Evolutionary conservation across 2,797 vertebrate species (phyloP), one percentile per base, ranked within the genome.

Genomic region (Miichthys miiuy): DNA sequence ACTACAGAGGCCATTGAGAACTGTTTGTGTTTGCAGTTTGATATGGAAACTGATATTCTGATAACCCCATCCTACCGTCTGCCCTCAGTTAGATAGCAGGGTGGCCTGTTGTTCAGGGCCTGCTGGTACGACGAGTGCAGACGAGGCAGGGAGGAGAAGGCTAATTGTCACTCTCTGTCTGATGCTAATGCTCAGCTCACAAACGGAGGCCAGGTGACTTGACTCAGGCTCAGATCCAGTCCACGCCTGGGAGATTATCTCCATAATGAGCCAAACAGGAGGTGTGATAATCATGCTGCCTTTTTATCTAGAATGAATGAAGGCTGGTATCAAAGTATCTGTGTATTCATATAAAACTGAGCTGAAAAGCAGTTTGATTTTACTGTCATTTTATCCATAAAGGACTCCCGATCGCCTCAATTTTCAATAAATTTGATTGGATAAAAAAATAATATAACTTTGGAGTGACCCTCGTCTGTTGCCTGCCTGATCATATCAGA

Each of bases 111-210:
- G 63, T 77, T 85, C 42, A 55, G 76, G 79, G 62, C 23, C 73
- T 56, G 79, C 62, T 77, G 78, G 64, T 63, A 69, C 0, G 50
- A 67, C 41, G 61, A 71, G 73, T 9, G 12, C 51, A 64, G 68
- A 62, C 46, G 25, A n/a, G 54, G 41, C 41, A 2, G 18, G 72
- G 56, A 25, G 62, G 46, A 48, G 58, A 42, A 21, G 47, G 76
- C 73, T 88, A 79, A 87, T 92, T 77, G 78, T 76, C 4, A 17
- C 81, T 34, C 34, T 67, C 83, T 87, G 76, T 88, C 67, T 83
- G 73, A 91, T 90, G 89, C 83, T 89, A 88, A 93, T 82, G 74
- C 54, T 71, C 52, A 16, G 25, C 77, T 84, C 73, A 74, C 76
- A 87, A 79, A 79, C 12, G 12, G 48, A 64, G 16, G 71, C 79